Evolutionary conservation across 1,140 invertebrate genomes (phyloP), one percentile per base, ranked within the genome.

Genomic region (Colletes gigas): DNA sequence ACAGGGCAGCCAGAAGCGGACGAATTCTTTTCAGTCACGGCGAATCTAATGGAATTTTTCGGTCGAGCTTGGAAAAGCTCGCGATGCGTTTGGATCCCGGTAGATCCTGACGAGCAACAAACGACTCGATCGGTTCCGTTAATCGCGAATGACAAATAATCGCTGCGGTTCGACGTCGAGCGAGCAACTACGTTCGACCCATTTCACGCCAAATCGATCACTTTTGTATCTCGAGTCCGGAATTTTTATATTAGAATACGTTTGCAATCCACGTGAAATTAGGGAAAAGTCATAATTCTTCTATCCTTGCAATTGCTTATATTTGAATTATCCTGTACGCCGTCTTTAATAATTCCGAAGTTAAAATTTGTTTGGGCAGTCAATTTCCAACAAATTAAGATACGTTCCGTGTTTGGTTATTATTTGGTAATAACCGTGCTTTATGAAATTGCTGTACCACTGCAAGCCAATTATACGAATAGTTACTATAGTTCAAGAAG

Each of bases 31-130:
- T 47, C 41, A 50, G 14, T 41, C n/a, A 14, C 14, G 17, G 8
- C 14, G 47, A 19, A 69, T 59, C 21, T 15, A 8, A 60, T 17
- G 44, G 47, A 52, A 78, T 70, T 70, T 70, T 62, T 62, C 55
- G 30, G 50, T 17, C 30, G 65, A 10, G 0, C 4, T 1, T 10
- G 9, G 0, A 21, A 50, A 55, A 17, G 9, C 17, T 39, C 39
- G 1, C 3, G 10, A 60, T 9, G 14, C 44, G 41, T 4, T n/a
- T n/a, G 4, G 44, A 57, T 54, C 1, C 4, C 44, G 3, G 15
- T 15, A 41, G 55, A 67, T 59, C 10, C 15, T 41, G 8, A 8
- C 2, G 14, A 17, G 9, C 3, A 21, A 44, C 55, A 62, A 70
- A 52, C 55, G 75, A 39, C 50, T 4, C 7, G 0, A 1, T 14